Evolutionary conservation across 2,888 invertebrate species (phyloP), one percentile per base, ranked within the genome.

Genomic region (Drosophila bunnanda): DNA sequence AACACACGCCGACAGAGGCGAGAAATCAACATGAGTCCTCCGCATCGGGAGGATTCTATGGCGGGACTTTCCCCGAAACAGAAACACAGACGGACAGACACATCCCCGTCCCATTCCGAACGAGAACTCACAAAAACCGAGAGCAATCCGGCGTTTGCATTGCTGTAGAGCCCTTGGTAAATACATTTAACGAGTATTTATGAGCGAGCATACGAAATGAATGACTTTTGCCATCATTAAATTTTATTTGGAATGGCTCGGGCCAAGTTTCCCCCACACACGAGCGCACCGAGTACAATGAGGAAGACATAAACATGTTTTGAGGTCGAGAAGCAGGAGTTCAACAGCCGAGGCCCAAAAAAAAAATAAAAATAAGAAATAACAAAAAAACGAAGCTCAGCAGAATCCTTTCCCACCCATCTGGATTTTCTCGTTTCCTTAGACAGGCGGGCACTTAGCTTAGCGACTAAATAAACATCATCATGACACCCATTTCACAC

Each of bases 181-280:
- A 85, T 80, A 85, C 75, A 79, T 84, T 84, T 79, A 81, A 81
- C 79, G 77, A 79, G 84, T 84, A 77, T 85, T 87, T 83, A 80
- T 87, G 72, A 76, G 81, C 59, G 78, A 76, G 77, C 80, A 79
- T 80, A 77, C 72, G 73, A 80, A 84, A 82, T 82, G 79, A 78
- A 82, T 82, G 88, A 82, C 79, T 78, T 80, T 75, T 76, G 82
- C 74, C 85, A 77, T 88, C 82, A 84, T 85, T 84, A 84, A 84
- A 84, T 77, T 81, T 77, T 76, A 80, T 85, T 84, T 72, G 71
- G 62, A 56, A 62, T 60, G 62, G 65, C 65, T 64, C 59, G 39
- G 52, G 43, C 60, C 57, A 54, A 58, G 53, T 54, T 54, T 43
- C 30, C 32, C 75, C 39, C 61, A 48, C 58, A 58, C 50, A 56